Evolutionary conservation across 2,797 vertebrate genomes (phyloP).

Genomic region (Hydrocynus forskahlii): DNA sequence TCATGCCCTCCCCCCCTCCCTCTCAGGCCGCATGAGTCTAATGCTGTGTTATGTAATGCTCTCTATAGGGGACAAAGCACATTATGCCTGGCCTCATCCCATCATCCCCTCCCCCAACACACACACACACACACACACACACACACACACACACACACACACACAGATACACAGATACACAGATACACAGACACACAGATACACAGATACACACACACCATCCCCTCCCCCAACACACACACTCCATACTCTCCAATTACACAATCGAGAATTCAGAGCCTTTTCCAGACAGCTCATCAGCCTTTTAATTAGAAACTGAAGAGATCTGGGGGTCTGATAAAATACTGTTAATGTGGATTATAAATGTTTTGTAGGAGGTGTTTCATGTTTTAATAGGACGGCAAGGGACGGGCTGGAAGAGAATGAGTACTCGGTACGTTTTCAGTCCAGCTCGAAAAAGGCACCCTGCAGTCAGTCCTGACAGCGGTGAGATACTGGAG

Average conservation of each 20-base stretch:
- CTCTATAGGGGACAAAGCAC: constrained; percentile 7
- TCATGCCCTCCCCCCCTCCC: constrained; percentile 32
- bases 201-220: neutral
- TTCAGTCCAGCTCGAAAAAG: too few species aligned
- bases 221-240: neutral
- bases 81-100: neutral
- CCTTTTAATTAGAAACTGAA: too few species aligned
- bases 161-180: too few species aligned
- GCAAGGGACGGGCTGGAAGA: too few species aligned
- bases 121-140: neutral
- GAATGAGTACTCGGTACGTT: too few species aligned
- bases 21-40: neutral
- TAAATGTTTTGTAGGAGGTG: too few species aligned
- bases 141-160: neutral
- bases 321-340: too few species aligned
- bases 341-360: too few species aligned
- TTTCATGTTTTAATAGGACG: too few species aligned
- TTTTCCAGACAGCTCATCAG: neutral
- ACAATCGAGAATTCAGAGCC: neutral
- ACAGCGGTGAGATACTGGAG: too few species aligned
- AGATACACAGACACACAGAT: too few species aligned
- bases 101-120: neutral
- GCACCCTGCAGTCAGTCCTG: too few species aligned
- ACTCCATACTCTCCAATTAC: neutral
- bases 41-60: neutral